phyloP scores from a whole-genome alignment of 1,140 invertebrate genomes.

The Polyergus mexicanus region DNA sequence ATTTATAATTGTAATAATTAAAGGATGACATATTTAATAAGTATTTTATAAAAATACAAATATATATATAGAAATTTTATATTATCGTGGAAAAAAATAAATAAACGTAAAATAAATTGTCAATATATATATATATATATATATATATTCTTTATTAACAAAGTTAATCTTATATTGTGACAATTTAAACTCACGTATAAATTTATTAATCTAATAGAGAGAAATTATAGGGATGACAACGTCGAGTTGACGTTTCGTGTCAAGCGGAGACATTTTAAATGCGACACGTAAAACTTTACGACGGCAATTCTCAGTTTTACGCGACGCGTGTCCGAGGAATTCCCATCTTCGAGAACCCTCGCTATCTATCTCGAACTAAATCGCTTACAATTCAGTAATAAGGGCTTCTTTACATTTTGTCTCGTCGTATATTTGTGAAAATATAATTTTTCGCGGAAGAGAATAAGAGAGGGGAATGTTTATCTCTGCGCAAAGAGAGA shows the following conservation, averaged over 20 bases:
- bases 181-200: neutral
- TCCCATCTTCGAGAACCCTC: neutral
- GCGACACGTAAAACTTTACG: slow-evolving; percentile 19
- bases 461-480: neutral
- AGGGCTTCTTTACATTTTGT: neutral
- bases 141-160: neutral
- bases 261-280: neutral
- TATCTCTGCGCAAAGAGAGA: neutral
- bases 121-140: too few species aligned
- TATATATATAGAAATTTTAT: neutral
- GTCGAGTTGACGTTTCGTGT: neutral
- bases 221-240: slow-evolving; percentile 13
- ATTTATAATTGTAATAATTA: slow-evolving; percentile 4
- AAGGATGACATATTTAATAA: neutral
- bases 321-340: neutral
- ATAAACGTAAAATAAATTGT: neutral
- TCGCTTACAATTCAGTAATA: neutral
- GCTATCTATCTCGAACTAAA: neutral
- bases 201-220: slow-evolving; percentile 25
- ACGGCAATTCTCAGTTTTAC: slow-evolving; percentile 6
- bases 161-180: neutral
- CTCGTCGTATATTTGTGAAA: neutral
- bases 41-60: neutral
- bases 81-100: neutral
- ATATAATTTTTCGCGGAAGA: neutral